Evolutionary conservation across 2,888 invertebrate genomes (phyloP).

Genomic region (Phengaris arion): DNA sequence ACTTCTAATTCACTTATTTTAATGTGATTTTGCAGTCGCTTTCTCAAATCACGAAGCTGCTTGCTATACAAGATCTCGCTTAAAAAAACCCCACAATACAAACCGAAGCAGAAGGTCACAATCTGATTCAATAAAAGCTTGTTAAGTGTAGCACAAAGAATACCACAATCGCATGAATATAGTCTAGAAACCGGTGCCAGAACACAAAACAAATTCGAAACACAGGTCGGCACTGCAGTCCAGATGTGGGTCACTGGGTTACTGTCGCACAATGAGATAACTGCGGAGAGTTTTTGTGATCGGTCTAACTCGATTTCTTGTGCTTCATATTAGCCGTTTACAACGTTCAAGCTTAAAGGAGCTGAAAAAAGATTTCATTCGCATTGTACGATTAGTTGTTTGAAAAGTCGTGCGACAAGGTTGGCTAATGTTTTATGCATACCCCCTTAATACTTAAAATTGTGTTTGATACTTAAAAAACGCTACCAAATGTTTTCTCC

Average conservation of each 20-base stretch:
- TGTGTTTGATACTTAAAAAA: too few relatives aligned
- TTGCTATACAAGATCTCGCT: not conserved
- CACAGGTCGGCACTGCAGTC: constrained; percentile 67
- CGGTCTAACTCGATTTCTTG: constrained; percentile 45
- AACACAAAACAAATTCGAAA: constrained; percentile 69
- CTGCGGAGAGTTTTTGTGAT: constrained; percentile 64
- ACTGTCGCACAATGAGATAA: constrained; percentile 74
- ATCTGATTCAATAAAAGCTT: constrained; percentile 26
- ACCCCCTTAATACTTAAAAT: too few relatives aligned
- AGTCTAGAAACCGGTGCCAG: constrained; percentile 67
- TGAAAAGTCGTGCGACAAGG: not conserved
- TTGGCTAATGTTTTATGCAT: not conserved
- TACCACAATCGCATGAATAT: constrained; percentile 53
- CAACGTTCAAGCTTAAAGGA: not conserved
- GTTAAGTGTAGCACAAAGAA: constrained; percentile 33
- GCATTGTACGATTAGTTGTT: not conserved
- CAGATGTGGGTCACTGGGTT: constrained; percentile 72
- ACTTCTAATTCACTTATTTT: too few relatives aligned
- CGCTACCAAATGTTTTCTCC: too few relatives aligned
- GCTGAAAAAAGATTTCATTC: not conserved
- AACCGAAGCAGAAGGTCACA: constrained; percentile 16
- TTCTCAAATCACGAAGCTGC: not conserved
- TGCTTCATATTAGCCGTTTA: constrained; percentile 26
- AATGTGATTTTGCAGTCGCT: too few relatives aligned
- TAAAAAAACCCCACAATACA: not conserved